These are phyloP conservation scores for Mantis religiosa DNA, from an alignment of 2,888 invertebrate species.

Conservation along the genomic window DNA sequence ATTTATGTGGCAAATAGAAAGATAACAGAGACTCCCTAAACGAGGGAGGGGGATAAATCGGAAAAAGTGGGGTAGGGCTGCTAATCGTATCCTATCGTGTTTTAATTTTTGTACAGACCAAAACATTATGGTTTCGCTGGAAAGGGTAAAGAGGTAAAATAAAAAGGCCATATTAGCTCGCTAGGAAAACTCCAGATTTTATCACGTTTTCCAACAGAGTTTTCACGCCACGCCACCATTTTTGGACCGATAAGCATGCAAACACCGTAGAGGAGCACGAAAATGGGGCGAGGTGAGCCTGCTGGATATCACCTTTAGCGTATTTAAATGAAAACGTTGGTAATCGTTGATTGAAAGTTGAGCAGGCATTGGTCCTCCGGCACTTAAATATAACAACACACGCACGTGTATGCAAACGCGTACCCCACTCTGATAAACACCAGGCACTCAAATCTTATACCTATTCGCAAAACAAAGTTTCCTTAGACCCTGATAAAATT, in stretches of 20 bases:
- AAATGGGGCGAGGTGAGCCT: neutral
- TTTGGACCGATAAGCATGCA: neutral
- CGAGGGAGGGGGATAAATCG: neutral
- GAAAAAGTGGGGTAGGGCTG: neutral
- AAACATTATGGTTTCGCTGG: neutral
- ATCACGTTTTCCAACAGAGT: neutral
- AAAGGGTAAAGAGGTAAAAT: neutral
- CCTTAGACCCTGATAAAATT: no score
- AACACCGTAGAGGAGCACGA: neutral
- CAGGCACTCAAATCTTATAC: no score
- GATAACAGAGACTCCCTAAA: neutral
- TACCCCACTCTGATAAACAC: no score
- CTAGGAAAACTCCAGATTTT: neutral
- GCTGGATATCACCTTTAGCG: neutral
- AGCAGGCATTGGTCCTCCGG: neutral
- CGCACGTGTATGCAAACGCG: neutral
- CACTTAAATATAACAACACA: neutral
- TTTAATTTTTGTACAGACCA: neutral
- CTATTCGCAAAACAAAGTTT: no score
- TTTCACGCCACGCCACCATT: neutral
- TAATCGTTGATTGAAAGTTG: neutral
- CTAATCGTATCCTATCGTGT: neutral
- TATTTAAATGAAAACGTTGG: neutral
- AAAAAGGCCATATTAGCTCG: neutral
- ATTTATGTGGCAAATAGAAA: neutral